phyloP scores from a whole-genome alignment of 2,888 invertebrate genomes.

The Scaptomyza cyrtandrae region DNA sequence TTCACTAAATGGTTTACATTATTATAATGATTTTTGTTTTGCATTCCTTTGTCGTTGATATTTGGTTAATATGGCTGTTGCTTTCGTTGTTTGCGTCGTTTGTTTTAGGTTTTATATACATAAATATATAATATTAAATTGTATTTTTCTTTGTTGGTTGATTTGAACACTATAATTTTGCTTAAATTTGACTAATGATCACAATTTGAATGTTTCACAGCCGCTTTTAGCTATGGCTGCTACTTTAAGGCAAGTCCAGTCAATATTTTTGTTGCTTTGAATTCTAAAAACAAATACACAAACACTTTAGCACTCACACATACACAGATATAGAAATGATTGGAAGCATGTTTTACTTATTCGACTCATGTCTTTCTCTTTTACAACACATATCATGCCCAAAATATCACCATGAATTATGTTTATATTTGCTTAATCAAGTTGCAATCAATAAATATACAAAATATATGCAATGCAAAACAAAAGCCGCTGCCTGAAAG shows the following conservation, averaged over 20 bases:
- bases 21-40: neutral
- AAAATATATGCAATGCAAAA: neutral
- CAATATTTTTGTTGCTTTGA: slow-evolving; percentile 45
- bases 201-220: slow-evolving; percentile 60
- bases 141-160: slow-evolving; percentile 5
- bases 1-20: slow-evolving; percentile 25
- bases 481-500: neutral
- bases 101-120: slow-evolving; percentile 7
- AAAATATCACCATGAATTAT: neutral
- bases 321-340: neutral
- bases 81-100: slow-evolving; percentile 2
- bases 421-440: neutral
- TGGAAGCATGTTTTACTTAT: neutral
- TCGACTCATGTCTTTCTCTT: too few relatives aligned
- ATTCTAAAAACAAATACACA: slow-evolving; percentile 6
- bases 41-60: neutral
- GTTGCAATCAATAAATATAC: neutral
- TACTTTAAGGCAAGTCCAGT: slow-evolving; percentile 77
- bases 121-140: neutral
- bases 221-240: slow-evolving; percentile 55
- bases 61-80: slow-evolving; percentile 10
- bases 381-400: neutral
- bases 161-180: slow-evolving; percentile 35
- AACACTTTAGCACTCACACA: slow-evolving; percentile 6
- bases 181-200: slow-evolving; percentile 71